These are phyloP conservation scores for Limnephilus marmoratus DNA, from an alignment of 2,888 invertebrate species.

Conservation along the genomic window DNA sequence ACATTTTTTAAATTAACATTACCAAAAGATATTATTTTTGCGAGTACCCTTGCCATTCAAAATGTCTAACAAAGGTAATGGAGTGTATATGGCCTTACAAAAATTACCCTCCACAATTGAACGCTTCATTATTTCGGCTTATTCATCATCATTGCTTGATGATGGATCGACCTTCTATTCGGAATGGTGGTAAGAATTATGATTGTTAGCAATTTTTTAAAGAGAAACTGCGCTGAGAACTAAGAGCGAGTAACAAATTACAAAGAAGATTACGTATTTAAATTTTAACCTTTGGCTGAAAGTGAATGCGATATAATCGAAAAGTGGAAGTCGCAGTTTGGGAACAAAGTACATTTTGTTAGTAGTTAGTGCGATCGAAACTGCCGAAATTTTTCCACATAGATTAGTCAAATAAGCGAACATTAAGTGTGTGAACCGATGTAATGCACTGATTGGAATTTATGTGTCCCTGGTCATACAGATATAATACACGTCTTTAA, in stretches of 20 bases:
- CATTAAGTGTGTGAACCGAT: not conserved
- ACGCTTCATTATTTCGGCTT: not conserved
- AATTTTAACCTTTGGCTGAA: constrained; percentile 35
- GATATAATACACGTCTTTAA: not conserved
- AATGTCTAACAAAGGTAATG: not conserved
- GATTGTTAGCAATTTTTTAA: not conserved
- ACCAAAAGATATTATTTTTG: not conserved
- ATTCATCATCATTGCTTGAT: not conserved
- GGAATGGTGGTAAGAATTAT: not conserved
- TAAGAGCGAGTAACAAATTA: not conserved
- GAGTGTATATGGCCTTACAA: not conserved
- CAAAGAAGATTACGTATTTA: constrained; percentile 20
- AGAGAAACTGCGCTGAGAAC: constrained; percentile 21
- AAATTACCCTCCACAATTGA: not conserved
- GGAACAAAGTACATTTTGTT: not conserved
- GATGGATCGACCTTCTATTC: constrained; percentile 11
- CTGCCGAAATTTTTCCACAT: not conserved
- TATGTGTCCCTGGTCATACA: not conserved
- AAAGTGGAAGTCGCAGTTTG: not conserved
- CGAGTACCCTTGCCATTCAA: not conserved
- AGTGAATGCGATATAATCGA: constrained; percentile 11
- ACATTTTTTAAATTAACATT: too few relatives aligned
- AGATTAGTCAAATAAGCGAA: not conserved
- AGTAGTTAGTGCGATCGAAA: not conserved
- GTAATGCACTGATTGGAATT: not conserved